Conservation (phyloP, 2,888 invertebrate species). For the Athalia rosae region DNA sequence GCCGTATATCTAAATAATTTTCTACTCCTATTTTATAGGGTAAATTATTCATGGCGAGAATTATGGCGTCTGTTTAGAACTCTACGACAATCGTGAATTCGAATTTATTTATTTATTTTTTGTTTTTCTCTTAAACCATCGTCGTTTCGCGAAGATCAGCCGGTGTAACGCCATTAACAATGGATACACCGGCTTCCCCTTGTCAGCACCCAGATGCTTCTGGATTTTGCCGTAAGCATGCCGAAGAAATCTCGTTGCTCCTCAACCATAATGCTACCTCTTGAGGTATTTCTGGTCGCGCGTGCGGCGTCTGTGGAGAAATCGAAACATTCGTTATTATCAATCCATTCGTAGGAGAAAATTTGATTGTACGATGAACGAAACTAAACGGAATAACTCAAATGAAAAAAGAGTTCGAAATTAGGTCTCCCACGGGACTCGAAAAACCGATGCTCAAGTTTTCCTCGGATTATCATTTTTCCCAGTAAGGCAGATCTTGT, state of each 20-base stretch:
- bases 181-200: slow-evolving; percentile 56
- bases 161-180: slow-evolving; percentile 56
- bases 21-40: too few relatives aligned
- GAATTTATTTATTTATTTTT: too few relatives aligned
- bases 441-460: too few relatives aligned
- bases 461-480: too few relatives aligned
- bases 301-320: slow-evolving; percentile 59
- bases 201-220: slow-evolving; percentile 65
- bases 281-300: slow-evolving; percentile 78
- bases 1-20: too few relatives aligned
- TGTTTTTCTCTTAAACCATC: slow-evolving; percentile 54
- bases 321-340: neutral
- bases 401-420: too few relatives aligned
- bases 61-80: too few relatives aligned
- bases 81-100: neutral
- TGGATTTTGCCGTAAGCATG: slow-evolving; percentile 75
- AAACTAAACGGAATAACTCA: too few relatives aligned
- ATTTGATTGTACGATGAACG: neutral
- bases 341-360: neutral
- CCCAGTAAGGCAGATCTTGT: too few relatives aligned
- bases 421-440: too few relatives aligned
- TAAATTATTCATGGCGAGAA: too few relatives aligned
- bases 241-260: slow-evolving; percentile 83
- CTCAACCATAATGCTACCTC: slow-evolving; percentile 84
- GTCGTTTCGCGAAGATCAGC: slow-evolving; percentile 59